phyloP scores from a whole-genome alignment of 2,888 invertebrate genomes.

The Molanna angustata region DNA sequence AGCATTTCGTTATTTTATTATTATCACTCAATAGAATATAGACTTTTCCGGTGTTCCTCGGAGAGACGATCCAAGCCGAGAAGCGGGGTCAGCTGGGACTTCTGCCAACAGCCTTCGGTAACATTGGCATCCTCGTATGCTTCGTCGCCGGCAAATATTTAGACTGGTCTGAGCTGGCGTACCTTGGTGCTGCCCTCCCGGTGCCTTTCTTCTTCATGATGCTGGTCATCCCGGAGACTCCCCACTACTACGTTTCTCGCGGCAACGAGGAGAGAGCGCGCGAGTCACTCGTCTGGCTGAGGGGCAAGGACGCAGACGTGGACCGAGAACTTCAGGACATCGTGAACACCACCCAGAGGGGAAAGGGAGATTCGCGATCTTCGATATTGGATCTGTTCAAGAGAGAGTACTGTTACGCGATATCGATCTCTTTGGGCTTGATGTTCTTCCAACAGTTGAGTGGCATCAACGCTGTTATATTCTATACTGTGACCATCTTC shows the following conservation, averaged over 20 bases:
- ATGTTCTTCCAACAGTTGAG: constrained; percentile 96
- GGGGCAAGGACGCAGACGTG: constrained; percentile 75
- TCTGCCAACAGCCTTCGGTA: constrained; percentile 84
- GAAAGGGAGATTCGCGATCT: constrained; percentile 55
- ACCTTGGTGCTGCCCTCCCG: constrained; percentile 72
- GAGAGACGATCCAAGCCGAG: constrained; percentile 90
- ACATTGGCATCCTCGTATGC: constrained; percentile 75
- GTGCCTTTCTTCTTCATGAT: constrained; percentile 76
- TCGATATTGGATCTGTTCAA: constrained; percentile 73
- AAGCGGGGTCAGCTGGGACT: constrained; percentile 87
- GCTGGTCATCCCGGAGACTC: constrained; percentile 88
- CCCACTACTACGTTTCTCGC: constrained; percentile 84
- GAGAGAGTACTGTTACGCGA: constrained; percentile 69
- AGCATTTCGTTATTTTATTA: too few species aligned
- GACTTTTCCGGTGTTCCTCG: constrained; percentile 91
- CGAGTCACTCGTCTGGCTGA: constrained; percentile 76
- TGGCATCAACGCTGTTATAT: constrained; percentile 95
- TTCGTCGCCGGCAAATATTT: constrained; percentile 76
- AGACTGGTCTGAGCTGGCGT: constrained; percentile 79
- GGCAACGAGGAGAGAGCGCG: constrained; percentile 64
- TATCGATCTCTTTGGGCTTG: constrained; percentile 78
- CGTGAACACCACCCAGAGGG: constrained; percentile 61
- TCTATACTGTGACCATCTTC: constrained; percentile 87
- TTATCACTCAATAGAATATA: too few species aligned
- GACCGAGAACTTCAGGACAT: constrained; percentile 74